These are phyloP conservation scores for Polyergus mexicanus DNA, from an alignment of 1,140 invertebrate genomes.

Conservation along the genomic window DNA sequence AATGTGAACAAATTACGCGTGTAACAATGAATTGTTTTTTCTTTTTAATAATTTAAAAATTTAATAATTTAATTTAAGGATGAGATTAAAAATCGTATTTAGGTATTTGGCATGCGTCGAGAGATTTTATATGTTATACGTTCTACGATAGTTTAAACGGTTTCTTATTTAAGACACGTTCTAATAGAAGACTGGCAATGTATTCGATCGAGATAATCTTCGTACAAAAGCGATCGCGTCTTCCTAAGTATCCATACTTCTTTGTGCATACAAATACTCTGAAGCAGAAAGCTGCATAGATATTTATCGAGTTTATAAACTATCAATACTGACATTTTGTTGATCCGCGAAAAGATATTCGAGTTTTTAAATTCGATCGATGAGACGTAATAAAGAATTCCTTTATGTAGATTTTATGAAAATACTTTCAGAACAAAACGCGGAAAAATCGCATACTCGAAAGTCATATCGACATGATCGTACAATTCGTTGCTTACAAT, in stretches of 20 bases:
- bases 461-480: neutral
- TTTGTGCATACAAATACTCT: conserved; percentile 56
- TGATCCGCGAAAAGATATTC: conserved; percentile 13
- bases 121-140: neutral
- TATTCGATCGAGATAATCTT: neutral
- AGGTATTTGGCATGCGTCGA: neutral
- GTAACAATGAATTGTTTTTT: neutral
- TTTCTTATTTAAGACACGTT: conserved; percentile 28
- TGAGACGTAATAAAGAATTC: neutral
- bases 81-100: neutral
- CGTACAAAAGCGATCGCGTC: conserved; percentile 54
- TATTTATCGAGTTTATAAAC: neutral
- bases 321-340: conserved; percentile 16
- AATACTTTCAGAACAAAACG: conserved; percentile 4
- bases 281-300: conserved; percentile 66
- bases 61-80: neutral
- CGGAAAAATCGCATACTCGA: neutral
- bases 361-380: neutral
- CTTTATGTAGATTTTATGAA: neutral
- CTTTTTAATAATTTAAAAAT: neutral
- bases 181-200: neutral
- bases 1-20: neutral
- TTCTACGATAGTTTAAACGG: neutral
- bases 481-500: neutral
- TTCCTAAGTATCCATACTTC: conserved; percentile 20